A percentile compares a stretch with the other conserved stretches of the same genome.
Conservation (phyloP, 1,140 invertebrate genomes). For the Notospermus geniculatus region DNA sequence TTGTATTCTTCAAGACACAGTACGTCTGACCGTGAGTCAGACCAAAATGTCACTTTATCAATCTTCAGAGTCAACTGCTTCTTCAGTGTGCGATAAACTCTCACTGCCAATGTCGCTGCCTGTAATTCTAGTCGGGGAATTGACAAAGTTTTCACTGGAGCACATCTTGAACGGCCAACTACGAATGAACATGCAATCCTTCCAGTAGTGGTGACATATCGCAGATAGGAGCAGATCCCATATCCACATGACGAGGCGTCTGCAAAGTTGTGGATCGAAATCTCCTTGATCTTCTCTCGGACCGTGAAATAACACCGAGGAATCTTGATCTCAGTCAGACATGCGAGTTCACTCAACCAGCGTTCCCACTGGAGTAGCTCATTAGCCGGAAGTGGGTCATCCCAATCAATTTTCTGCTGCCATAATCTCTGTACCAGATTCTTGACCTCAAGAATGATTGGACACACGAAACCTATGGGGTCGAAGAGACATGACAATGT, state of each 20-base stretch:
- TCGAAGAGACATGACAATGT: too few relatives aligned
- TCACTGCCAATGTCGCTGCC: conserved; percentile 5
- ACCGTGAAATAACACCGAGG: conserved; percentile 6
- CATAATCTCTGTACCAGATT: conserved; percentile 18
- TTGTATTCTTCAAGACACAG: conserved; percentile 11
- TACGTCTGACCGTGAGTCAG: conserved; percentile 12
- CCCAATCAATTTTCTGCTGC: conserved; percentile 14
- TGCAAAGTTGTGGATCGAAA: conserved; percentile 8
- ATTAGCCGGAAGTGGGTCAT: conserved; percentile 14
- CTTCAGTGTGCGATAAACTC: conserved; percentile 1
- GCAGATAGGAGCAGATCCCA: too few relatives aligned
- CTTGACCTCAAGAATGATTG: conserved; percentile 20
- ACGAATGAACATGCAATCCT: conserved; percentile 1
- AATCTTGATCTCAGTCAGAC: background rate
- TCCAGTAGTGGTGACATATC: background rate
- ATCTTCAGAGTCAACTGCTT: conserved; percentile 1
- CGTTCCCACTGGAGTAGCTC: background rate
- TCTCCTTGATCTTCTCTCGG: background rate
- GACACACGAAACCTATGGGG: conserved; percentile 17
- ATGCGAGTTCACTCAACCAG: conserved; percentile 9
- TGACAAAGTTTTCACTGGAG: conserved; percentile 9
- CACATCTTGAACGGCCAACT: conserved; percentile 7
- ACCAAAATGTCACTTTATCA: conserved; percentile 10
- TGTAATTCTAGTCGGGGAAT: conserved; percentile 14
- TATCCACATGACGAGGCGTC: background rate